Percentiles rank a stretch among this genome's conserved stretches.
These are phyloP conservation scores for Palythoa heliodiscus DNA, from an alignment of 92 coral and sea anemone genomes.

Conservation along the genomic window DNA sequence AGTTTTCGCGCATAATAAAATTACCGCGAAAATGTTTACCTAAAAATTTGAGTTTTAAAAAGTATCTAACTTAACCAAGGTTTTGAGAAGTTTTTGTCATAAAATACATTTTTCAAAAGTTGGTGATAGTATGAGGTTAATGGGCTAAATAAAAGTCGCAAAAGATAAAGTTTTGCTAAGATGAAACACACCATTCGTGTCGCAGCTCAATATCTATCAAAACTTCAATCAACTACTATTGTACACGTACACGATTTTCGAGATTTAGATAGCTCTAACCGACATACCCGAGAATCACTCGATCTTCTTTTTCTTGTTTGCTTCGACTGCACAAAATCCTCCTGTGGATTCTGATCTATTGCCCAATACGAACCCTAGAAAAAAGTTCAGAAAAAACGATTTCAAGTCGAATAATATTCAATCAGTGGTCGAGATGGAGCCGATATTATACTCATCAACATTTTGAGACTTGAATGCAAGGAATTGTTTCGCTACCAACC, in stretches of 20 bases:
- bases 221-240: background rate
- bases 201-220: conserved; percentile 29
- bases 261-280: background rate
- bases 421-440: conserved; percentile 24
- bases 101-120: background rate
- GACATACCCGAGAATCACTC: conserved; percentile 89
- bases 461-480: conserved; percentile 10
- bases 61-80: background rate
- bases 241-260: conserved; percentile 11
- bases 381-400: background rate
- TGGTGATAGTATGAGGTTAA: background rate
- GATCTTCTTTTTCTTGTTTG: conserved; percentile 90
- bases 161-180: background rate
- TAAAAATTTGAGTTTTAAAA: background rate
- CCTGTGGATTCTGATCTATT: conserved; percentile 95
- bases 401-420: conserved; percentile 7
- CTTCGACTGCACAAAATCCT: conserved; percentile 74
- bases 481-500: conserved; percentile 39
- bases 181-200: conserved; percentile 5
- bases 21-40: conserved; percentile 44
- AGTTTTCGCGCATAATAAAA: conserved; percentile 44
- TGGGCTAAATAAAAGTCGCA: conserved; percentile 1
- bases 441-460: conserved; percentile 42
- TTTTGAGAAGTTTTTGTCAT: background rate
- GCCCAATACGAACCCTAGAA: conserved; percentile 98